These are phyloP conservation scores for Harpagus bidentatus DNA, from an alignment of 2,113 vertebrate genomes.

Conservation along the genomic window DNA sequence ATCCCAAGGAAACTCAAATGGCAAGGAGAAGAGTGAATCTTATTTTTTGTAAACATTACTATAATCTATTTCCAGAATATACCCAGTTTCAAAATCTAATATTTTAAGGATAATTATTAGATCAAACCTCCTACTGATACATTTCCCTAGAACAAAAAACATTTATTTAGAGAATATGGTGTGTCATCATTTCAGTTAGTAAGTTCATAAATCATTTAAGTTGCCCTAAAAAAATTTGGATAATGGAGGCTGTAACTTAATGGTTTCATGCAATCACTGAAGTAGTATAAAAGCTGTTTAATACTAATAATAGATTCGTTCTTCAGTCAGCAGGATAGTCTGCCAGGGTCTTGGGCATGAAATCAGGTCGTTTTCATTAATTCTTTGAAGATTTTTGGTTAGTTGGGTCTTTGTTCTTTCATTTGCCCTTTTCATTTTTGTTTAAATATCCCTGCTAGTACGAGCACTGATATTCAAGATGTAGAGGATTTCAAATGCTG, in stretches of 20 bases:
- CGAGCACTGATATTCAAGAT: background rate
- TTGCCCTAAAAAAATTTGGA: constrained; percentile 27
- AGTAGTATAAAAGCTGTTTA: constrained; percentile 46
- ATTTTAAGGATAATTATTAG: constrained; percentile 13
- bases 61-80: background rate
- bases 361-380: constrained; percentile 27
- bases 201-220: constrained; percentile 29
- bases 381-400: background rate
- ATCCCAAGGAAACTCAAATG: background rate
- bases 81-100: background rate
- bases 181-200: background rate
- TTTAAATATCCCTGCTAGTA: background rate
- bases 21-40: background rate
- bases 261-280: constrained; percentile 19
- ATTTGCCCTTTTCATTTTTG: constrained; percentile 15
- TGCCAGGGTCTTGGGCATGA: constrained; percentile 3
- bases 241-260: constrained; percentile 37
- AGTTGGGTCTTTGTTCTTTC: constrained; percentile 6
- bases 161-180: constrained; percentile 14
- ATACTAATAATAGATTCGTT: constrained; percentile 29
- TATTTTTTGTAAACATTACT: background rate
- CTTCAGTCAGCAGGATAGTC: constrained; percentile 4
- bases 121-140: background rate
- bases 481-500: background rate
- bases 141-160: constrained; percentile 11